Base-by-base conservation (phyloP, 2,113 vertebrate species). In the Alectura lathami region DNA sequence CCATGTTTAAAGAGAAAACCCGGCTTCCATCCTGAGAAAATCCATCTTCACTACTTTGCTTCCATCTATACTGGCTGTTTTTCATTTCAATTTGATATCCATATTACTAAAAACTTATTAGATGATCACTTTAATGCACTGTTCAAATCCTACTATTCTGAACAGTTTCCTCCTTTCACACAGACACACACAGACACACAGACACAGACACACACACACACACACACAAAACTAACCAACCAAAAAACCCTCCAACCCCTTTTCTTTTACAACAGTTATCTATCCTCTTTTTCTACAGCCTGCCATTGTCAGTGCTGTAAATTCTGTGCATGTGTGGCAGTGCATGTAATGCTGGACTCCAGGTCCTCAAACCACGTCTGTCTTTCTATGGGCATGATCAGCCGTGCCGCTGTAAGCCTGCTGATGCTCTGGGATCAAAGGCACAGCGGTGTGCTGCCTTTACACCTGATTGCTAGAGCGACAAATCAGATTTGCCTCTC, bases 381-480 rank as follows among this genome's bases (percentile, higher is more conserved):
- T 11, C 34, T 78, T 86, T 86, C 73, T 30, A 32, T 15, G 53
- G 83, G 23, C 76, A 81, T 81, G 75, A 21, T 66, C 63, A 77
- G 36, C 32, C 27, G 29, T 23, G 18, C 11, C n/a, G 22, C 57
- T 48, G 32, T 12, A 50, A 84, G 83, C 29, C 40, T 72, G 38
- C 47, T 77, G 64, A 62, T 6, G 17, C 8, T 74, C 47, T 64
- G 77, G 75, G 88, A 95, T 92, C 83, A 94, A 96, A 96, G 69
- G 30, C 47, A 67, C 26, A 85, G 22, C 69, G 23, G 2, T 18
- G 32, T 32, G 15, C 20, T 79, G 45, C 59, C 67, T 95, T 88
- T 78, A 38, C 68, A 88, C 51, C 83, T 63, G 32, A 75, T 40
- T 67, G 64, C 77, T 48, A 26, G 69, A 60, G 29, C 38, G 40